Evolutionary conservation across 2,113 vertebrate species (phyloP), one percentile per base, ranked within the genome.

Genomic region (Pyxicephalus adspersus): DNA sequence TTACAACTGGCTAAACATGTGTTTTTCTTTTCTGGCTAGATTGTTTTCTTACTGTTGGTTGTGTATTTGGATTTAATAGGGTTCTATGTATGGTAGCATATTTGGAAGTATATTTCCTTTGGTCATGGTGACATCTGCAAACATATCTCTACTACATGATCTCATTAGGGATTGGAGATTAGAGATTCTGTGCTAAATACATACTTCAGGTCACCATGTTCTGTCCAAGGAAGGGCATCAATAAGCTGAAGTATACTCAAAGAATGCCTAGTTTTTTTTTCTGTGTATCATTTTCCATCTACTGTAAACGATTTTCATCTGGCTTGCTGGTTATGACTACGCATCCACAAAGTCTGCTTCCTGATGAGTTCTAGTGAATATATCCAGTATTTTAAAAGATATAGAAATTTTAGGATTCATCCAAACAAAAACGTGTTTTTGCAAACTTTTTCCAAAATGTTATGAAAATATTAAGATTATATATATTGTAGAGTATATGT

Each of bases 81-180:
- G n/a, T n/a, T n/a, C n/a, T n/a, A n/a, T n/a, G 67, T 18, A 9
- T 55, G 68, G 26, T 80, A 18, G 31, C 55, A 25, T 38, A 79
- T 68, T 68, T 45, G 38, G 76, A 28, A 61, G 3, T 34, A 23
- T 45, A n/a, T 22, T 57, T 79, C 18, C 54, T 26, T 60, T 61
- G 54, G 55, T 80, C 77, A 70, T 57, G 29, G 65, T 71, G 65
- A 71, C 77, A 80, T 80, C 65, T 80, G 77, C 55, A 80, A 71
- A 70, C 38, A 22, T 38, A 34, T 71, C 3, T 34, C 29, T 19
- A 51, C 55, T 38, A 70, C 50, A 51, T 80, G 55, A 71, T 80
- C 66, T 71, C 25, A 80, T 80, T 80, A 80, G 13, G 16, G 25
- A 51, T 66, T n/a, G 4, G 34, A 71, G 64, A 54, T 58, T 67